Percentiles rank a stretch among this genome's conserved stretches.
Evolutionary conservation across 2,888 invertebrate genomes (phyloP).

Genomic region (Invenusta paracnida): DNA sequence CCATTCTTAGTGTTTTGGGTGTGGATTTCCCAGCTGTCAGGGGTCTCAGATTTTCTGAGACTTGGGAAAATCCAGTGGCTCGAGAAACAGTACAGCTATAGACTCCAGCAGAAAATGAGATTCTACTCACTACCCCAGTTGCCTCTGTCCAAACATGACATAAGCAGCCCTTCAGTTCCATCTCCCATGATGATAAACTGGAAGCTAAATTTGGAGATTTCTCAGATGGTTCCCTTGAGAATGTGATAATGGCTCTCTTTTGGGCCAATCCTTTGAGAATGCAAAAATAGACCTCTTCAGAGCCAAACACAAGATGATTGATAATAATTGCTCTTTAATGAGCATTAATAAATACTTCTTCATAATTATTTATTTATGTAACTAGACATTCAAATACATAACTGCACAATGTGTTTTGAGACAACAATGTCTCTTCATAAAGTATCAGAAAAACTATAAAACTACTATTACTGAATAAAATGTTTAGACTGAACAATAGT

Average conservation of each 20-base stretch:
- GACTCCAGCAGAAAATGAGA: neutral
- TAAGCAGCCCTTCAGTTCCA: neutral
- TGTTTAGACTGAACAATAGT: too few species aligned
- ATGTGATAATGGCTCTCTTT: neutral
- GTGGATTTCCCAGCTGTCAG: neutral
- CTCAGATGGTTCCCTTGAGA: neutral
- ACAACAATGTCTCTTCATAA: too few species aligned
- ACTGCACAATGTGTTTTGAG: too few species aligned
- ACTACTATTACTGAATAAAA: too few species aligned
- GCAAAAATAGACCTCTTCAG: neutral
- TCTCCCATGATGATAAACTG: neutral
- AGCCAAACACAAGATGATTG: too few species aligned
- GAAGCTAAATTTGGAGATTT: neutral
- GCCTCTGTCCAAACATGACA: neutral
- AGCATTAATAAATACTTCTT: too few species aligned
- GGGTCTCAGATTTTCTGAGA: neutral
- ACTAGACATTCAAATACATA: too few species aligned
- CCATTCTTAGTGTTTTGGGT: neutral
- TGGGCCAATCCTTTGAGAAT: neutral
- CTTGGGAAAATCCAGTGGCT: neutral
- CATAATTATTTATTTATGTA: too few species aligned
- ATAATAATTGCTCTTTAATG: too few species aligned
- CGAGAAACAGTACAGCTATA: neutral
- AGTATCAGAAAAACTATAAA: too few species aligned
- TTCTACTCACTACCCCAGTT: neutral